These are phyloP conservation scores for Chrosomus eos DNA, from an alignment of 2,797 vertebrate genomes.

Conservation along the genomic window DNA sequence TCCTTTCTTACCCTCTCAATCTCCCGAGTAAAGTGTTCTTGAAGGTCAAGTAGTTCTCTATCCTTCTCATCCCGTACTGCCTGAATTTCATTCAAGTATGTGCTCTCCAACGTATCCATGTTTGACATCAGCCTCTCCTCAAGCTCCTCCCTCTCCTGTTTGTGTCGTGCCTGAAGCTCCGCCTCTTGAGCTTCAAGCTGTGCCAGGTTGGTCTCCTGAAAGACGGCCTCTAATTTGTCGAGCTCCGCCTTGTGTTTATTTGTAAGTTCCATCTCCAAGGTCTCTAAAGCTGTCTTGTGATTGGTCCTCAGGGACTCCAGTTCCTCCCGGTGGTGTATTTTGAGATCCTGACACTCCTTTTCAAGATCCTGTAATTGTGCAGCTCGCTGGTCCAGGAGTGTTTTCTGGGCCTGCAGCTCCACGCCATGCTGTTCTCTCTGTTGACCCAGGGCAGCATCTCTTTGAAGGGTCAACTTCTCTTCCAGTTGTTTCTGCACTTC, in stretches of 20 bases:
- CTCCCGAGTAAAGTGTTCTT: conserved; percentile 63
- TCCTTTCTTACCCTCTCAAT: conserved; percentile 73
- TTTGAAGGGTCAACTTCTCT: conserved; percentile 73
- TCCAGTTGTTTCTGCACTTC: conserved; percentile 78
- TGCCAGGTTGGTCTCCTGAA: conserved; percentile 72
- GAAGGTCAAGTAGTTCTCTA: conserved; percentile 65
- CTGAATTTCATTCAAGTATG: conserved; percentile 88
- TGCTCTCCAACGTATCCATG: conserved; percentile 87
- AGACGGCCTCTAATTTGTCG: conserved; percentile 67
- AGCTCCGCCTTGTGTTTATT: conserved; percentile 75
- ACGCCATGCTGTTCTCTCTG: conserved; percentile 70
- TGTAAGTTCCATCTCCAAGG: conserved; percentile 72
- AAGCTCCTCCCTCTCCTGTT: conserved; percentile 79
- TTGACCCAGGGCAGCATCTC: conserved; percentile 75
- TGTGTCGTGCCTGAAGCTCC: conserved; percentile 76
- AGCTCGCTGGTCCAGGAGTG: conserved; percentile 62
- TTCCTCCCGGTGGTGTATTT: conserved; percentile 70
- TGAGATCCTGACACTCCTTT: conserved; percentile 64
- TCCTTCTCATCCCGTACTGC: conserved; percentile 79
- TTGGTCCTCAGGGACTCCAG: conserved; percentile 66
- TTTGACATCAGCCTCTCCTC: conserved; percentile 84
- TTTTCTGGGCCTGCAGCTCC: conserved; percentile 69
- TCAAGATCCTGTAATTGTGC: conserved; percentile 62
- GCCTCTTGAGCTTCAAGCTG: conserved; percentile 76
- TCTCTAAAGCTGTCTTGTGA: conserved; percentile 71